Percentiles rank a stretch among this genome's conserved stretches.
Evolutionary conservation across 2,113 vertebrate genomes (phyloP).

Genomic region (Burhinus oedicnemus): DNA sequence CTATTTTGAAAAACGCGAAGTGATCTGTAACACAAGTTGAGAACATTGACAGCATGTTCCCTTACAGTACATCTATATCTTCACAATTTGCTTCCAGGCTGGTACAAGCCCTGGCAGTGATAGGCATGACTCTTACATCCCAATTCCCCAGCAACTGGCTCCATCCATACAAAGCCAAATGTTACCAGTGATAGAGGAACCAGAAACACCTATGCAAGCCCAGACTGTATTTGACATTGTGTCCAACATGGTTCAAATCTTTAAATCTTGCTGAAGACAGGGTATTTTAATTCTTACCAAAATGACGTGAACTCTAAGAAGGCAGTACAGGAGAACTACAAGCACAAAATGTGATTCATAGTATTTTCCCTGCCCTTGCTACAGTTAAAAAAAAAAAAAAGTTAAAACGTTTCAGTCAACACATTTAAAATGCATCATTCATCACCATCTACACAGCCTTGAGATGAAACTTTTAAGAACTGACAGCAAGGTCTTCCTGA

Average conservation of each 20-base stretch:
- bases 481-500: neutral
- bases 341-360: neutral
- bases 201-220: neutral
- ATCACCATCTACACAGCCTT: neutral
- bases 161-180: neutral
- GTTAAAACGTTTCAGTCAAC: neutral
- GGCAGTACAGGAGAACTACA: neutral
- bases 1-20: neutral
- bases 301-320: neutral
- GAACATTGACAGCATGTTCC: neutral
- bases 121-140: neutral
- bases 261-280: neutral
- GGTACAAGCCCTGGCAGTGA: neutral
- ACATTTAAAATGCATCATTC: neutral
- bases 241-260: neutral
- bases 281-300: neutral
- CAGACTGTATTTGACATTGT: neutral
- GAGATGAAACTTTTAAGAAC: neutral
- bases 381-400: neutral
- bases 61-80: neutral
- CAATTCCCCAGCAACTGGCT: neutral
- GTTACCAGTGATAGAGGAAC: neutral
- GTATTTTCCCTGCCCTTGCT: neutral
- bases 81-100: neutral
- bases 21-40: neutral